Percentiles rank a stretch among this genome's conserved stretches.
Evolutionary conservation across 1,140 invertebrate species (phyloP).

Genomic region (Batillaria attramentaria): DNA sequence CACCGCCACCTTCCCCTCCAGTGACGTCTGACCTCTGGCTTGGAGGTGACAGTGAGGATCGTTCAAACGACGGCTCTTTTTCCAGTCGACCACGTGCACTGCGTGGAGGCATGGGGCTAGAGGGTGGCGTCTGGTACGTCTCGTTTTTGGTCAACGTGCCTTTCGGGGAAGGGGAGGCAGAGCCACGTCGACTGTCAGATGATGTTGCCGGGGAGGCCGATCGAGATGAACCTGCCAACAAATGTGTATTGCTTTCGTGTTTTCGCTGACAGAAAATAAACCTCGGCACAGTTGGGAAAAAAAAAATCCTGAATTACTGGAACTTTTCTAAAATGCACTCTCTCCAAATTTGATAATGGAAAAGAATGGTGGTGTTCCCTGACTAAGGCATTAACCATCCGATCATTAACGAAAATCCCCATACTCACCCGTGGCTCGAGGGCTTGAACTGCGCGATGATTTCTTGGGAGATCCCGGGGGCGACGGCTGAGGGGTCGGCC

Average conservation of each 20-base stretch:
- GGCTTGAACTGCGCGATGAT: constrained; percentile 77
- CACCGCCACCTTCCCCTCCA: constrained; percentile 24
- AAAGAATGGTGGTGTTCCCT: not conserved
- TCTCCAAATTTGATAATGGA: not conserved
- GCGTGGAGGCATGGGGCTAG: constrained; percentile 52
- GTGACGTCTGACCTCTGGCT: constrained; percentile 16
- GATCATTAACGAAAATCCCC: not conserved
- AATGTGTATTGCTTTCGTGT: not conserved
- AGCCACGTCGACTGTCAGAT: constrained; percentile 34
- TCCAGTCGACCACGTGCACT: constrained; percentile 46
- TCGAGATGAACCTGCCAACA: constrained; percentile 48
- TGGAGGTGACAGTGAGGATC: constrained; percentile 21
- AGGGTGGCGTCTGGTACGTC: constrained; percentile 60
- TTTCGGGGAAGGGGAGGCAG: constrained; percentile 37
- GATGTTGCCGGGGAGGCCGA: constrained; percentile 51
- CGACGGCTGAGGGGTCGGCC: constrained; percentile 80
- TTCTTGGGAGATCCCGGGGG: constrained; percentile 76
- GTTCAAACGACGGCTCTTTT: constrained; percentile 60
- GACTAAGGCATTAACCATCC: not conserved
- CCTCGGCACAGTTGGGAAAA: not conserved
- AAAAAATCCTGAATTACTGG: not conserved
- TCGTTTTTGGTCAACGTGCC: constrained; percentile 40
- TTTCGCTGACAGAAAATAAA: not conserved
- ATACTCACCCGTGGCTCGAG: constrained; percentile 66
- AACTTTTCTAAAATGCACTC: too few species aligned